A percentile compares a stretch with the other conserved stretches of the same genome.
Evolutionary conservation across 2,113 vertebrate genomes (phyloP).

Genomic region (Dasyornis broadbenti): DNA sequence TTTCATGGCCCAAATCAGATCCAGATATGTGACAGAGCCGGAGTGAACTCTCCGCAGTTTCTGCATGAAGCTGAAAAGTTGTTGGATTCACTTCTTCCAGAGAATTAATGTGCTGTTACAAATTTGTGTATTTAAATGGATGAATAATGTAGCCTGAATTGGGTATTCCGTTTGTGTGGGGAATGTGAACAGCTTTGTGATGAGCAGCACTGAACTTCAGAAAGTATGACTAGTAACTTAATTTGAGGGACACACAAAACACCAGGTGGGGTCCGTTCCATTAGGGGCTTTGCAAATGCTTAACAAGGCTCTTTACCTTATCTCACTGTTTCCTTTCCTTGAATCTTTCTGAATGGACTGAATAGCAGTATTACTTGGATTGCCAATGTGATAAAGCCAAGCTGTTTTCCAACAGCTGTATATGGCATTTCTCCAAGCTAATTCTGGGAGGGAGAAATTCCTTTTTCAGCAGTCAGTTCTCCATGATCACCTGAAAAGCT

Average conservation of each 20-base stretch:
- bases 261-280: neutral
- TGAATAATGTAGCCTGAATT: neutral
- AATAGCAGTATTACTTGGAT: neutral
- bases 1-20: neutral
- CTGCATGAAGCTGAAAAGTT: neutral
- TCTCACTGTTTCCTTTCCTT: neutral
- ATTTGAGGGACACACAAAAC: neutral
- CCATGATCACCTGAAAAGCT: neutral
- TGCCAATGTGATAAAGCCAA: neutral
- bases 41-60: neutral
- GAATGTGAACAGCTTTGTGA: neutral
- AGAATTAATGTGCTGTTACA: rapidly evolving
- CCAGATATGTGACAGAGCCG: neutral
- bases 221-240: neutral
- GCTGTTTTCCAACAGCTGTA: neutral
- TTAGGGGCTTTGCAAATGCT: neutral
- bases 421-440: slow-evolving; percentile 19
- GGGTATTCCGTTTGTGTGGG: neutral
- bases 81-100: neutral
- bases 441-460: slow-evolving; percentile 1
- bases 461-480: neutral
- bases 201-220: neutral
- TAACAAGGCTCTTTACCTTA: neutral
- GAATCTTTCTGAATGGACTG: neutral
- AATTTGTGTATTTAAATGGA: neutral